phyloP scores from a whole-genome alignment of 2,113 vertebrate genomes.

The Notarius lentiginosus region DNA sequence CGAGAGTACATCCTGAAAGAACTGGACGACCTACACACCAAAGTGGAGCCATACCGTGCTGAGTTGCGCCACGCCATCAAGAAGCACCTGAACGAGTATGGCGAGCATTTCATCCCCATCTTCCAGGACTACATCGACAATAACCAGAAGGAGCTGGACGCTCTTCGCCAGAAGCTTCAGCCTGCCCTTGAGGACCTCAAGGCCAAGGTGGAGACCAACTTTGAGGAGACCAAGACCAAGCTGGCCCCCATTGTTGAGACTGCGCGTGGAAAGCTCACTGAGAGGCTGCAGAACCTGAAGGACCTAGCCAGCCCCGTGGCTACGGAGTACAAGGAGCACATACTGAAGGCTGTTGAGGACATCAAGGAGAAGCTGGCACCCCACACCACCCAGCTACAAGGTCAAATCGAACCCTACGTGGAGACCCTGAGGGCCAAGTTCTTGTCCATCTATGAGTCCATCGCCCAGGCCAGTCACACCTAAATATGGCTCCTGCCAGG shows the following conservation, averaged over 20 bases:
- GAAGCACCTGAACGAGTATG: conserved; percentile 67
- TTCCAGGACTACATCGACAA: conserved; percentile 63
- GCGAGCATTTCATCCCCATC: conserved; percentile 65
- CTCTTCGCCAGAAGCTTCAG: conserved; percentile 65
- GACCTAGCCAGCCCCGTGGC: conserved; percentile 64
- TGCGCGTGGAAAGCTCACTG: conserved; percentile 68
- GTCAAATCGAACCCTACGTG: conserved; percentile 48
- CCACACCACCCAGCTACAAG: conserved; percentile 53
- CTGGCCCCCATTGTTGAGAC: conserved; percentile 66
- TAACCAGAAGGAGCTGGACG: conserved; percentile 53
- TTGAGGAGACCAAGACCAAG: conserved; percentile 72
- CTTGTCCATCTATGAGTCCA: conserved; percentile 38
- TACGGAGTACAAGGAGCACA: conserved; percentile 63
- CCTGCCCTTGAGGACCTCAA: conserved; percentile 63
- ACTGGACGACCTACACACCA: conserved; percentile 66
- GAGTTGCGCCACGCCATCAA: conserved; percentile 71
- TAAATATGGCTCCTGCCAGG: conserved; percentile 11
- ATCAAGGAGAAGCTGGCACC: conserved; percentile 58
- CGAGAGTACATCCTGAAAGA: conserved; percentile 69
- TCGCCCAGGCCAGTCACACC: conserved; percentile 24
- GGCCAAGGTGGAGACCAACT: conserved; percentile 60
- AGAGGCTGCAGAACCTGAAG: conserved; percentile 70
- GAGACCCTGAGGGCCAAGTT: conserved; percentile 67
- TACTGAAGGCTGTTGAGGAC: conserved; percentile 59
- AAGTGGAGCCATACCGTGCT: conserved; percentile 66